phyloP scores from a whole-genome alignment of 2,797 vertebrate species.

The Peromyscus eremicus region DNA sequence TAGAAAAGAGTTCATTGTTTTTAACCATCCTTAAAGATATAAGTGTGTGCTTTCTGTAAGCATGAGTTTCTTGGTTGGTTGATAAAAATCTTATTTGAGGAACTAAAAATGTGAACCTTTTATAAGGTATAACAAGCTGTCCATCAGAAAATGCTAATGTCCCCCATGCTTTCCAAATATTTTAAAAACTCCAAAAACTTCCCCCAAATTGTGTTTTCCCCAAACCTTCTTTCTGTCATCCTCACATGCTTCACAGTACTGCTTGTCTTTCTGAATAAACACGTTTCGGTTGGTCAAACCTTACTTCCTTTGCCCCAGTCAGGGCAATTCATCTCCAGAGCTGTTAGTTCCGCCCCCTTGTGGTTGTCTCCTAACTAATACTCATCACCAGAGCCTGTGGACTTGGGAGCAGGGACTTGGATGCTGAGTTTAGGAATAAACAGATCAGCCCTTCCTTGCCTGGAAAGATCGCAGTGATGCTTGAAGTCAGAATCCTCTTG shows the following conservation, averaged over 20 bases:
- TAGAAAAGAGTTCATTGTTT: background rate
- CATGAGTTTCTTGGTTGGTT: background rate
- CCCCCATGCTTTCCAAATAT: background rate
- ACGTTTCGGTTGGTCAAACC: background rate
- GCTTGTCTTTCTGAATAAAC: background rate
- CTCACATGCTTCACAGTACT: background rate
- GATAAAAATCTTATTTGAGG: background rate
- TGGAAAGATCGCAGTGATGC: background rate
- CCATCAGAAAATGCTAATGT: background rate
- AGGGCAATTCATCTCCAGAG: background rate
- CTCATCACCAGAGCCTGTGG: background rate
- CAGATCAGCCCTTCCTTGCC: background rate
- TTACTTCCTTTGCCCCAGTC: background rate
- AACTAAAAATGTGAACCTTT: slow-evolving; percentile 33
- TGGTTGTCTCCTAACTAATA: slow-evolving; percentile 64
- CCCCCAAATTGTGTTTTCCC: background rate
- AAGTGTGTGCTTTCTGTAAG: background rate
- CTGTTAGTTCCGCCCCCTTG: slow-evolving; percentile 59
- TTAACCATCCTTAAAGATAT: background rate
- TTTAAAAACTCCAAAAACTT: background rate
- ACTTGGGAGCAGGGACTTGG: background rate
- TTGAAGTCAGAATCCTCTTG: background rate
- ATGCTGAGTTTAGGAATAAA: background rate
- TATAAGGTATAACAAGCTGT: background rate
- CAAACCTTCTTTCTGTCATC: background rate